Percentiles rank a stretch among this genome's conserved stretches.
Conservation (phyloP, 2,888 invertebrate species). For the Spodoptera exigua region DNA sequence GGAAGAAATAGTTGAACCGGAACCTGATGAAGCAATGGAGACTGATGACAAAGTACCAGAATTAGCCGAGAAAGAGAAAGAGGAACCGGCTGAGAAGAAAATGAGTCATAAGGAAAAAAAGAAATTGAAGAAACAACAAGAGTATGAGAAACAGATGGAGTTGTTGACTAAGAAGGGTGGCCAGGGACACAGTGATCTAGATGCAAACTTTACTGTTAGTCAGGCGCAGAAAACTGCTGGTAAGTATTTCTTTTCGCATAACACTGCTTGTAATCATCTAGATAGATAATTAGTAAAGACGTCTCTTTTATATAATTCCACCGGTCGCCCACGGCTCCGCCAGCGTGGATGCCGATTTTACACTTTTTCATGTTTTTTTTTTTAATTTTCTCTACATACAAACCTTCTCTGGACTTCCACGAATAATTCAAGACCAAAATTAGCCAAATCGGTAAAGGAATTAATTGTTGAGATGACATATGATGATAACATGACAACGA, state of each 20-base stretch:
- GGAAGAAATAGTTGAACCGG: conserved; percentile 62
- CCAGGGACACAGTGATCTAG: conserved; percentile 96
- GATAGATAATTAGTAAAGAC: too few relatives aligned
- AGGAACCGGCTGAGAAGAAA: conserved; percentile 91
- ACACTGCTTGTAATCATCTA: too few relatives aligned
- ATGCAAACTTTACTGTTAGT: conserved; percentile 98
- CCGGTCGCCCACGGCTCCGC: too few relatives aligned
- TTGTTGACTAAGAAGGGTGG: conserved; percentile 95
- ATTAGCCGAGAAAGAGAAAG: conserved; percentile 63
- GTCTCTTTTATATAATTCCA: too few relatives aligned
- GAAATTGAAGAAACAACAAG: conserved; percentile 95
- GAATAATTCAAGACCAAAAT: too few relatives aligned
- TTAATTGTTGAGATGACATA: too few relatives aligned
- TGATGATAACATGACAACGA: too few relatives aligned
- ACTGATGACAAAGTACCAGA: conserved; percentile 71
- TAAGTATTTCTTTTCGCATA: conserved; percentile 55
- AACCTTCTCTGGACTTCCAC: too few relatives aligned
- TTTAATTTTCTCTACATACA: too few relatives aligned
- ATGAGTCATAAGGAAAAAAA: conserved; percentile 97
- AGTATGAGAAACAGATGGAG: conserved; percentile 96
- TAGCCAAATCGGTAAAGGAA: too few relatives aligned
- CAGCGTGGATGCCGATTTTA: too few relatives aligned
- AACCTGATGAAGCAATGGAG: conserved; percentile 67
- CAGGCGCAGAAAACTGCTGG: conserved; percentile 93
- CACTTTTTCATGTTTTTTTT: too few relatives aligned